Evolutionary conservation across 2,888 invertebrate species (phyloP), one percentile per base, ranked within the genome.

Genomic region (Caenorhabditis sinica): DNA sequence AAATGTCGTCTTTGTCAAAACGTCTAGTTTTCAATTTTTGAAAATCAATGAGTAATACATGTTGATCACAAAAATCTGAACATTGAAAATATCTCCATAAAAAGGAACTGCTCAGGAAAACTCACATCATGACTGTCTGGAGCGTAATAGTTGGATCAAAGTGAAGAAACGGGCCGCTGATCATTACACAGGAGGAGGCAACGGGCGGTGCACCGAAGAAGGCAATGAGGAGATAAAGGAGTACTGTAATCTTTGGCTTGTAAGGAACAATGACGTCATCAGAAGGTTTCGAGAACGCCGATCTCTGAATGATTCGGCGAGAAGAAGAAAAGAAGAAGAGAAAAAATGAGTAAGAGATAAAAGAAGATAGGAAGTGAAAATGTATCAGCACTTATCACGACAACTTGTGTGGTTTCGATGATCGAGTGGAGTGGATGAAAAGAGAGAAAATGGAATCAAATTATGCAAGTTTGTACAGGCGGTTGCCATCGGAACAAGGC

Each of bases 171-270:
- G 72, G 72, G 40, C 66, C 80, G 80, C 72, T 80, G 72, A 80
- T 80, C 80, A 80, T 80, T 49, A 80, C 80, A 69, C 53, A 53
- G 17, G 15, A 45, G 15, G 40, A 63, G 43, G 43, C 56, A 15
- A 45, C 69, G 71, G 63, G 80, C 69, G 72, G 49, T 80, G 80
- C 72, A 80, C 66, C 49, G 40, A 72, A 30, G 68, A 2, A 40
- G 77, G 51, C 25, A 53, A 53, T 36, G 56, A 36, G 28, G 66
- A 68, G 43, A 40, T 53, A 40, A 33, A 28, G 33, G 63, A 53
- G 76, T 76, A 82, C 82, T 82, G 82, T 82, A 82, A 82, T 65
- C 75, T 72, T 82, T 69, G 82, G 76, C 61, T 77, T 77, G 68
- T 68, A 77, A 61, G 68, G 77, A 68, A 79, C 79, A 83, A 79